Evolutionary conservation across 2,113 vertebrate species (phyloP), one percentile per base, ranked within the genome.

Genomic region (Ibidorhyncha struthersii): DNA sequence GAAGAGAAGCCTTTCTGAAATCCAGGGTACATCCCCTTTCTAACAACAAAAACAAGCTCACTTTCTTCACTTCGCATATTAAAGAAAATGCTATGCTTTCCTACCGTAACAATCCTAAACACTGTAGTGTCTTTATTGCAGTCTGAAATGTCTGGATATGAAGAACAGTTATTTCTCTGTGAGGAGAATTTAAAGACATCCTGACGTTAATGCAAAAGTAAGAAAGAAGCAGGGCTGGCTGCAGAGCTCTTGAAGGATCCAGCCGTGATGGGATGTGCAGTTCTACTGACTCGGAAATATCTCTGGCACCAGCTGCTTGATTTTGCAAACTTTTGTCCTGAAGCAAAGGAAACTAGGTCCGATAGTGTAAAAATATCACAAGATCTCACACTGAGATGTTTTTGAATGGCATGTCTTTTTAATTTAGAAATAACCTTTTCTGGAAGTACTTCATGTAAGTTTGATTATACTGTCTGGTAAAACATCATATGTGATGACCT

Each of bases 1-100:
- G 82, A 34, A 77, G 90, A 82, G 76, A 93, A 83, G 65, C 36
- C 71, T 61, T 72, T 82, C 82, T 95, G 55, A 92, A 94, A 95
- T 52, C 61, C 67, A 79, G 56, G 43, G 25, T 49, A 30, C 27
- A 71, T 41, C 71, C 38, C 69, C 69, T 62, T 76, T 90, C 62
- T 50, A 66, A 47, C 62, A 30, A 70, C 53, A 36, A 41, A 87
- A 94, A 63, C 13, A 55, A 82, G 52, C 62, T 81, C 71, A 26
- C 1, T 5, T 12, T 22, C 56, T 85, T 78, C 79, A 32, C 43
- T 93, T 77, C 17, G 20, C 2, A 22, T 17, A 26, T 59, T 69
- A 49, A 79, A 89, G 49, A 71, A 83, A 80, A 61, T 4, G 5
- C 5, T n/a, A 4, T 25, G 4, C 16, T 82, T 47, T 61, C 34